Evolutionary conservation across 1,140 invertebrate species (phyloP).

Genomic region (Phymorhynchus buccinoides): DNA sequence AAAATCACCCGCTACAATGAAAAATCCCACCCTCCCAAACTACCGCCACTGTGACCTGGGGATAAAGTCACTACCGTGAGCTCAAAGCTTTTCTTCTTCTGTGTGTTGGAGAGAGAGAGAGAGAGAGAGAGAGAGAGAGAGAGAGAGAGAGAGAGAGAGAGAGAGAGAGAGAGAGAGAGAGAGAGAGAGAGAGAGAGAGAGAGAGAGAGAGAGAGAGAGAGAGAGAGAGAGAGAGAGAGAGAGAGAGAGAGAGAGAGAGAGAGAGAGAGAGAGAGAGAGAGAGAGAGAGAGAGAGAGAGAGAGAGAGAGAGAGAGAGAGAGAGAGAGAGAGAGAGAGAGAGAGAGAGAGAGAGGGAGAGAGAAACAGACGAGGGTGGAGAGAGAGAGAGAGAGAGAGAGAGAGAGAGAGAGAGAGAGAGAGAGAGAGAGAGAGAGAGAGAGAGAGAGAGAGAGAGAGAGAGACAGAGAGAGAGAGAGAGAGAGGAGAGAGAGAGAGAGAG

Average conservation of each 20-base stretch:
- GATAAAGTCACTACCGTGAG: background rate
- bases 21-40: background rate
- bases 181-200: too few relatives aligned
- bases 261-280: too few relatives aligned
- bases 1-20: constrained; percentile 7
- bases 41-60: background rate
- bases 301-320: background rate
- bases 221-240: background rate
- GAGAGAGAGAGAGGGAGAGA: too few relatives aligned
- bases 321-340: too few relatives aligned
- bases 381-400: background rate
- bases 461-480: background rate
- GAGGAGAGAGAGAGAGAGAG: too few relatives aligned
- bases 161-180: too few relatives aligned
- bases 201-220: background rate
- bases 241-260: too few relatives aligned
- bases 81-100: background rate
- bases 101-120: background rate
- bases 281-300: background rate
- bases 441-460: background rate
- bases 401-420: too few relatives aligned
- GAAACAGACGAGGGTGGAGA: too few relatives aligned
- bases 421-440: too few relatives aligned
- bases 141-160: background rate
- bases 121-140: background rate